These are phyloP conservation scores for Octonoba sinensis DNA, from an alignment of 2,888 invertebrate species.

Conservation along the genomic window DNA sequence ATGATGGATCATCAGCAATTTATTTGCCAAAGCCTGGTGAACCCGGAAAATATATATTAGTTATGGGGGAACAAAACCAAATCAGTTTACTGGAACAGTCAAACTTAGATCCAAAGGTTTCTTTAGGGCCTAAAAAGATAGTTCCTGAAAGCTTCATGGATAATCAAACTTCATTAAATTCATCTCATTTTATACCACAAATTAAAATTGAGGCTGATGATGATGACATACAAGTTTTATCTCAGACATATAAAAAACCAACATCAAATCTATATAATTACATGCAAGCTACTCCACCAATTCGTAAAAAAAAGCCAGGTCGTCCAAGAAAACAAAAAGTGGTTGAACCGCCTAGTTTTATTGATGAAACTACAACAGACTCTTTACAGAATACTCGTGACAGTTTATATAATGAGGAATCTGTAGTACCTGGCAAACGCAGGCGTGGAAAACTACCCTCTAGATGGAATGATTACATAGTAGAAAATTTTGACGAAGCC, in stretches of 20 bases:
- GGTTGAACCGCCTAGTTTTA: conserved; percentile 21
- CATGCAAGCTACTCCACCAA: conserved; percentile 6
- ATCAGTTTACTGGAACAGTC: conserved; percentile 44
- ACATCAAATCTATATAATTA: conserved; percentile 25
- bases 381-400: conserved; percentile 34
- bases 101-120: conserved; percentile 58
- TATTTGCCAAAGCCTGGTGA: conserved; percentile 61
- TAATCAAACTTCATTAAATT: conserved; percentile 20
- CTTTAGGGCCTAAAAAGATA: conserved; percentile 44
- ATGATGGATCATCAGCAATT: conserved; percentile 48
- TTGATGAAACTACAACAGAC: conserved; percentile 50
- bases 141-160: conserved; percentile 39
- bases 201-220: conserved; percentile 37
- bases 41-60: conserved; percentile 57
- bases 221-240: conserved; percentile 46
- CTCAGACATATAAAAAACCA: conserved; percentile 28
- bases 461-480: conserved; percentile 62
- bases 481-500: conserved; percentile 62
- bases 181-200: conserved; percentile 10
- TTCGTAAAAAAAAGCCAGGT: conserved; percentile 44
- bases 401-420: neutral
- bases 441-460: conserved; percentile 55
- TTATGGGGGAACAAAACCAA: conserved; percentile 60
- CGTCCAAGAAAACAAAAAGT: conserved; percentile 54
- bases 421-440: conserved; percentile 22